Evolutionary conservation across 2,888 invertebrate species (phyloP).

Genomic region (Abrostola triplasia): DNA sequence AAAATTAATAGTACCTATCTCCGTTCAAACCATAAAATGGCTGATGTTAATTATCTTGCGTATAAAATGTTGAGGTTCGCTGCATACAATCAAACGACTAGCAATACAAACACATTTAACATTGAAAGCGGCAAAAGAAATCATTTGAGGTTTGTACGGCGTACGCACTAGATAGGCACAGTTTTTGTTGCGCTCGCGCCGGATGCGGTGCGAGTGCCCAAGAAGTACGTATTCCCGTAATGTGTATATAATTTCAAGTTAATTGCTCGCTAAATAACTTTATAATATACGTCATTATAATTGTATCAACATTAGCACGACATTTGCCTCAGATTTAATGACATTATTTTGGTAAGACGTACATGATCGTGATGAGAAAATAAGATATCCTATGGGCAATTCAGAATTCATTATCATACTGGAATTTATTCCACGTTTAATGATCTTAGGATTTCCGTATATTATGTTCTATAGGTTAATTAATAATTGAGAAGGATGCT

Average conservation of each 20-base stretch:
- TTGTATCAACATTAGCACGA: slow-evolving; percentile 61
- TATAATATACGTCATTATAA: slow-evolving; percentile 70
- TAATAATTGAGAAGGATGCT: no score
- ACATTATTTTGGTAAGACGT: slow-evolving; percentile 36
- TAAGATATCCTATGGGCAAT: slow-evolving; percentile 12
- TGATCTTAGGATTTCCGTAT: background rate
- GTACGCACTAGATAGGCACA: slow-evolving; percentile 60
- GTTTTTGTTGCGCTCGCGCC: slow-evolving; percentile 80
- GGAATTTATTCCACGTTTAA: background rate
- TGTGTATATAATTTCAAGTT: slow-evolving; percentile 76
- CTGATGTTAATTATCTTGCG: slow-evolving; percentile 8
- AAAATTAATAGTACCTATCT: background rate
- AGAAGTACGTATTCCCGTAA: slow-evolving; percentile 58
- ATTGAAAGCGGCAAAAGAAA: slow-evolving; percentile 74
- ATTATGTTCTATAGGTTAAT: no score
- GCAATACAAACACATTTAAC: slow-evolving; percentile 74
- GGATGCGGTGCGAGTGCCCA: slow-evolving; percentile 73
- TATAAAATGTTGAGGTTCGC: slow-evolving; percentile 67
- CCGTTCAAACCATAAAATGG: background rate
- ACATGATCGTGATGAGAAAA: slow-evolving; percentile 21
- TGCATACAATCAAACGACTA: slow-evolving; percentile 62
- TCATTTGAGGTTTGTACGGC: slow-evolving; percentile 81
- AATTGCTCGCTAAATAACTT: slow-evolving; percentile 73
- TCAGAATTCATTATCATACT: background rate
- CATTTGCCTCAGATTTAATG: slow-evolving; percentile 47